Conservation (phyloP, 2,113 vertebrate species). For the Sylvietta virens region DNA sequence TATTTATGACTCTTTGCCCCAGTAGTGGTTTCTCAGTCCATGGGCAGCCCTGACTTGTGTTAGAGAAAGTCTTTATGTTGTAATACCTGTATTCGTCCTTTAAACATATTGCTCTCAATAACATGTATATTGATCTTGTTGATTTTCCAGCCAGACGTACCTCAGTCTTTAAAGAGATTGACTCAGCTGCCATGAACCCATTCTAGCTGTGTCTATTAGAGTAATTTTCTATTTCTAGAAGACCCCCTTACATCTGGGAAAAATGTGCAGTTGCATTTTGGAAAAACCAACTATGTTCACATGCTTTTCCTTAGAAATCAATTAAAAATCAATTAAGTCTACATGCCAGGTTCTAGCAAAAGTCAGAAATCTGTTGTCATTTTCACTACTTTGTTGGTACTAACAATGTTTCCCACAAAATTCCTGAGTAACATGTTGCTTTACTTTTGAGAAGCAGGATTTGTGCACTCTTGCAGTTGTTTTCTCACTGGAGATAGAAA, state of each 20-base stretch:
- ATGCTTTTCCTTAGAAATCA: not conserved
- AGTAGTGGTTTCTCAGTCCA: not conserved
- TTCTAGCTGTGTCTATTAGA: not conserved
- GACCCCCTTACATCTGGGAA: not conserved
- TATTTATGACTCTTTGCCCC: not conserved
- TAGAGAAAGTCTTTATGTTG: not conserved
- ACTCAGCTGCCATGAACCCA: not conserved
- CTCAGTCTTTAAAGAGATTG: not conserved
- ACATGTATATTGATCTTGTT: rapidly evolving
- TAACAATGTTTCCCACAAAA: not conserved
- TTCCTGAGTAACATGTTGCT: not conserved
- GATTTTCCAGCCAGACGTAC: not conserved
- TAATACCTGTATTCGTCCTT: not conserved
- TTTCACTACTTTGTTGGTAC: not conserved
- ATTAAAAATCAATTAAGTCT: not conserved
- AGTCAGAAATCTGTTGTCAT: not conserved
- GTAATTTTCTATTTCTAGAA: not conserved
- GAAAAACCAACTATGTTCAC: not conserved
- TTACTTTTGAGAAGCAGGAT: not conserved
- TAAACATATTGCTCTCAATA: not conserved
- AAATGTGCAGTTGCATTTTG: not conserved
- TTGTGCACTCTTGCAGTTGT: not conserved
- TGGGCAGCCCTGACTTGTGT: not conserved
- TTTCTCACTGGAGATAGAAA: not conserved
- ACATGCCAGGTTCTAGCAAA: not conserved